phyloP scores from a whole-genome alignment of 2,113 vertebrate species.

The Brienomyrus brachyistius region DNA sequence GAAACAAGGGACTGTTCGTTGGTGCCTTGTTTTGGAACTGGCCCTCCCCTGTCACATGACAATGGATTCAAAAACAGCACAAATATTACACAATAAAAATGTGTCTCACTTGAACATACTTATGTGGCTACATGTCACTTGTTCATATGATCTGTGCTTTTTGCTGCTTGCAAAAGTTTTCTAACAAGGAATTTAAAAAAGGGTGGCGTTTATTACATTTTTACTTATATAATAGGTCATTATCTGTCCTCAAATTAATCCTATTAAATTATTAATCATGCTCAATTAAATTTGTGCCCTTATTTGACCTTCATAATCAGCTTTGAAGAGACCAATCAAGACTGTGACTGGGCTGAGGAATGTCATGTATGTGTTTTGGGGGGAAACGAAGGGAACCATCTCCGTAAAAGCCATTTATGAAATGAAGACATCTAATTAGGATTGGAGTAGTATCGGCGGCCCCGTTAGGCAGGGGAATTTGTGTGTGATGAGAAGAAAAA shows the following conservation, averaged over 20 bases:
- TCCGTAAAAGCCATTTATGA: not conserved
- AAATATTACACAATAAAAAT: not conserved
- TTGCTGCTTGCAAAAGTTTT: not conserved
- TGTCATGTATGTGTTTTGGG: not conserved
- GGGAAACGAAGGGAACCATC: not conserved
- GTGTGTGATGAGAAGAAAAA: slow-evolving; percentile 1
- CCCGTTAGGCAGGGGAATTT: slow-evolving; percentile 9
- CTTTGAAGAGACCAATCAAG: not conserved
- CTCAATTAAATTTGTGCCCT: not conserved
- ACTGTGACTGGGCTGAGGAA: not conserved
- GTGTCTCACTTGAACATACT: not conserved
- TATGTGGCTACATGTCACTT: not conserved
- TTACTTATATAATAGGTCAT: not conserved
- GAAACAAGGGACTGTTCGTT: too few species aligned
- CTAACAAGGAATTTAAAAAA: not conserved
- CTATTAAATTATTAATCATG: slow-evolving; percentile 9
- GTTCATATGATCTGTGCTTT: not conserved
- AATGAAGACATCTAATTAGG: slow-evolving; percentile 13
- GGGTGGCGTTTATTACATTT: not conserved
- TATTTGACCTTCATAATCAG: not conserved
- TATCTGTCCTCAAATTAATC: slow-evolving; percentile 3
- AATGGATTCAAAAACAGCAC: not conserved
- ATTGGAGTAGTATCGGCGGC: not conserved
- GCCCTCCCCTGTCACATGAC: too few species aligned
- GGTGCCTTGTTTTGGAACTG: too few species aligned